Base-by-base conservation (phyloP, 2,888 invertebrate genomes). In the Nephrotoma flavescens region DNA sequence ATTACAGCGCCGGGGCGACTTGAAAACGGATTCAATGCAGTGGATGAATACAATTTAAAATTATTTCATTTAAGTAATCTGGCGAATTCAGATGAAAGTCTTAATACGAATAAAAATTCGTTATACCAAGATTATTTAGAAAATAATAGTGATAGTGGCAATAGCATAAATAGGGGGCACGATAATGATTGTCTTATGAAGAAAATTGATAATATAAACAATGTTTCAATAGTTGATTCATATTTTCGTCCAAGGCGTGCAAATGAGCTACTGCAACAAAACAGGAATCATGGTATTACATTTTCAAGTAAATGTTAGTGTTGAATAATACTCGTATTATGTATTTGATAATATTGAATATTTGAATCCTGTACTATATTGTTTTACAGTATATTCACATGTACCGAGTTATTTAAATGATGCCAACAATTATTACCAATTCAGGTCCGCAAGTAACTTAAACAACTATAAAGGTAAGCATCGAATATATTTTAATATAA, bases 211-310 rank as follows among this genome's bases (percentile, higher is more conserved):
- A 83, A 57, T n/a, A 41, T 31, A n/a, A 86, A 87, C 44, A 19
- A n/a, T 41, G 11, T 84, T 0, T 83, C 87, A 88, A 93, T 95
- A 87, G 94, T 95, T 0, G 94, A 94, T 86, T 95, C 93, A 89
- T 96, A 96, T 90, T 96, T 96, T 91, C 95, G 95, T 89, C 94
- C 95, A 12, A 93, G 93, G 90, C 91, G 95, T 89, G 88, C 94
- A 6, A 86, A 93, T 86, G 93, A 94, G 89, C 91, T 95, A 45
- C 91, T 95, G 4, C 93, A 92, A 88, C 93, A 94, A 89, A 91
- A 91, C 86, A 92, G 92, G 89, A 93, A 93, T 87, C 92, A 93
- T 88, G 92, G 71, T 31, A 31, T 71, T 71, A 9, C 31, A 9
- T 71, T 31, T 71, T 31, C 71, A 31, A 71, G 71, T 12, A 71